Evolutionary conservation across 2,888 invertebrate species (phyloP).

Genomic region (Philereme vetulata): DNA sequence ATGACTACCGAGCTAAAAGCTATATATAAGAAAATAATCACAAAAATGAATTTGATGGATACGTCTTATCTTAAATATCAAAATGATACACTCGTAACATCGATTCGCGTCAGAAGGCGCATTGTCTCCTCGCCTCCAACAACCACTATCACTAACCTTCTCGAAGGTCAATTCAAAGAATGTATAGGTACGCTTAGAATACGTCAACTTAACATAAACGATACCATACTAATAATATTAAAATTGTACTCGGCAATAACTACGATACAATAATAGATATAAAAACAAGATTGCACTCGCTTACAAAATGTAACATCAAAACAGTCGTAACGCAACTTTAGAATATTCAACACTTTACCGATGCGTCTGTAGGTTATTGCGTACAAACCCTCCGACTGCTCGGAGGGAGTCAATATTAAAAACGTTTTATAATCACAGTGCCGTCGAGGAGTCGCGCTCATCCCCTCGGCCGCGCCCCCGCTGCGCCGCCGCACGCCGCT

Average conservation of each 20-base stretch:
- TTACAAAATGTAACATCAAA: conserved; percentile 60
- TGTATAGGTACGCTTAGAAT: conserved; percentile 82
- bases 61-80: conserved; percentile 67
- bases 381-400: conserved; percentile 57
- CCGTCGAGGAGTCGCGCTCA: conserved; percentile 38
- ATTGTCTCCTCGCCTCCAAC: conserved; percentile 57
- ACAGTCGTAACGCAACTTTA: conserved; percentile 67
- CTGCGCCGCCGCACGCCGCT: conserved; percentile 48
- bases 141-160: conserved; percentile 83
- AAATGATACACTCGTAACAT: conserved; percentile 64
- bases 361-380: conserved; percentile 62
- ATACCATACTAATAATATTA: conserved; percentile 65
- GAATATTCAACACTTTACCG: conserved; percentile 79
- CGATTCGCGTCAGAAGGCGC: conserved; percentile 65
- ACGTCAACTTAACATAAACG: conserved; percentile 75
- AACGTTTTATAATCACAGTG: conserved; percentile 61
- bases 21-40: conserved; percentile 79
- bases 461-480: conserved; percentile 28
- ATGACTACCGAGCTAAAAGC: conserved; percentile 73
- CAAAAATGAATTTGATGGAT: conserved; percentile 65
- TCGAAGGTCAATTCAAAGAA: conserved; percentile 82
- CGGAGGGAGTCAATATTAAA: conserved; percentile 67
- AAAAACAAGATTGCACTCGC: conserved; percentile 69
- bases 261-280: conserved; percentile 57
- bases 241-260: conserved; percentile 76